phyloP scores from a whole-genome alignment of 30 jellyfish, hydroid and myxozoan genomes.

The Hydractinia echinata region DNA sequence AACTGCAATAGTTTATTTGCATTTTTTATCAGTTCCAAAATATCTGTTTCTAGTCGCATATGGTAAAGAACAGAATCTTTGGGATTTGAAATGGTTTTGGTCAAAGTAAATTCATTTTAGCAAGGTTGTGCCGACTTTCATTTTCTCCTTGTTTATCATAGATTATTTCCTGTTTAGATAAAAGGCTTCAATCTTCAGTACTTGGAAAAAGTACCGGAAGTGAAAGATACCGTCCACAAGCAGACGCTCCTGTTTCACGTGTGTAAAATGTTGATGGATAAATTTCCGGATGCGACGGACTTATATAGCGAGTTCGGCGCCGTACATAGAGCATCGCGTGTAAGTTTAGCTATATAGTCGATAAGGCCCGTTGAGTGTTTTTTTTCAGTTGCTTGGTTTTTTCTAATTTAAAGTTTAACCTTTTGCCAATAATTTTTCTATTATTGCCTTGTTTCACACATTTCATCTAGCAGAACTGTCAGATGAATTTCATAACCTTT shows the following conservation, averaged over 20 bases:
- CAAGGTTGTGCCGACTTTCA: not conserved
- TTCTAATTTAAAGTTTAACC: too few species aligned
- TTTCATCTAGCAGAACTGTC: too few species aligned
- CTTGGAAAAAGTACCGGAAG: conserved; percentile 97
- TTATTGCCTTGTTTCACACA: too few species aligned
- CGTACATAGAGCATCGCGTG: conserved; percentile 94
- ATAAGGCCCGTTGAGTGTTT: too few species aligned
- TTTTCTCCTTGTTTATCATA: not conserved
- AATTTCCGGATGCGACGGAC: conserved; percentile 93
- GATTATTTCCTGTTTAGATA: conserved; percentile 42
- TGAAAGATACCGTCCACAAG: conserved; percentile 97
- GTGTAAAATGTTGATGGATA: conserved; percentile 86
- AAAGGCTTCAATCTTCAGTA: conserved; percentile 86
- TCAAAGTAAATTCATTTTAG: not conserved
- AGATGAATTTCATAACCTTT: too few species aligned
- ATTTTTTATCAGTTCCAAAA: too few species aligned
- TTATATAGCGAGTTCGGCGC: conserved; percentile 98
- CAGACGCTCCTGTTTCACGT: conserved; percentile 87
- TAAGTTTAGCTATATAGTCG: conserved; percentile 5
- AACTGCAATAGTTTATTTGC: too few species aligned
- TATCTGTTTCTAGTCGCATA: too few species aligned
- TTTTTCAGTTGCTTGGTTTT: too few species aligned
- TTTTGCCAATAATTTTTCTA: too few species aligned
- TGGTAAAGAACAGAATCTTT: too few species aligned
- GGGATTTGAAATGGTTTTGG: too few species aligned